A percentile compares a stretch with the other conserved stretches of the same genome.
phyloP scores from a whole-genome alignment of 2,888 invertebrate genomes.

The Cephus rjabovi region DNA sequence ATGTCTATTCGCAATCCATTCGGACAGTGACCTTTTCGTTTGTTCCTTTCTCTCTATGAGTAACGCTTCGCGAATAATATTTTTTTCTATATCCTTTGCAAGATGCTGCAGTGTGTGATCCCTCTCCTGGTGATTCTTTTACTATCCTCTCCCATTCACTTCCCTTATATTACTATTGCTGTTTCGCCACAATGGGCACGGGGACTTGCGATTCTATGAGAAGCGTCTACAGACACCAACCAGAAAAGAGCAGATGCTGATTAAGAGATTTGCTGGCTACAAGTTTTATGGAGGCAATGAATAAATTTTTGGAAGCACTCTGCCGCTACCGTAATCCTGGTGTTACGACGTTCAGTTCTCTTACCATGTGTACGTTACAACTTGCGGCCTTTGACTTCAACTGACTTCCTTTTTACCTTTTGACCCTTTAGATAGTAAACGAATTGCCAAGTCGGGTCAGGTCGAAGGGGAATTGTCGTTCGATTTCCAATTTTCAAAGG shows the following conservation, averaged over 20 bases:
- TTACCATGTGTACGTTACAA: background rate
- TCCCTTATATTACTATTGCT: background rate
- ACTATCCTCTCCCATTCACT: background rate
- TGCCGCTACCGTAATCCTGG: background rate
- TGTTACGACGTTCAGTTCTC: background rate
- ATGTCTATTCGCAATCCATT: background rate
- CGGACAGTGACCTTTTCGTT: no score
- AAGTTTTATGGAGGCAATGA: slow-evolving; percentile 18
- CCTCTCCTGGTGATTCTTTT: background rate
- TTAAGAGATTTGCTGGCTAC: slow-evolving; percentile 20
- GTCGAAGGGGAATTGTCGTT: background rate
- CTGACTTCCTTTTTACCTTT: background rate
- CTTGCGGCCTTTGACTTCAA: background rate
- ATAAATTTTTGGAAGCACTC: slow-evolving; percentile 13
- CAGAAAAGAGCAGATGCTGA: slow-evolving; percentile 18
- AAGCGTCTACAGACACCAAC: background rate
- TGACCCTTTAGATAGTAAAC: background rate
- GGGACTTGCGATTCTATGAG: background rate
- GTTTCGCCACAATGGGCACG: background rate
- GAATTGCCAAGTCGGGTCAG: background rate
- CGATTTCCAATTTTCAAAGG: background rate
- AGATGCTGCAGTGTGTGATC: background rate
- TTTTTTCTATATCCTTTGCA: background rate
- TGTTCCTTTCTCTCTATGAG: no score
- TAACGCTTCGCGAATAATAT: background rate